phyloP scores from a whole-genome alignment of 2,797 vertebrate species.

The Tokudaia muenninki region DNA sequence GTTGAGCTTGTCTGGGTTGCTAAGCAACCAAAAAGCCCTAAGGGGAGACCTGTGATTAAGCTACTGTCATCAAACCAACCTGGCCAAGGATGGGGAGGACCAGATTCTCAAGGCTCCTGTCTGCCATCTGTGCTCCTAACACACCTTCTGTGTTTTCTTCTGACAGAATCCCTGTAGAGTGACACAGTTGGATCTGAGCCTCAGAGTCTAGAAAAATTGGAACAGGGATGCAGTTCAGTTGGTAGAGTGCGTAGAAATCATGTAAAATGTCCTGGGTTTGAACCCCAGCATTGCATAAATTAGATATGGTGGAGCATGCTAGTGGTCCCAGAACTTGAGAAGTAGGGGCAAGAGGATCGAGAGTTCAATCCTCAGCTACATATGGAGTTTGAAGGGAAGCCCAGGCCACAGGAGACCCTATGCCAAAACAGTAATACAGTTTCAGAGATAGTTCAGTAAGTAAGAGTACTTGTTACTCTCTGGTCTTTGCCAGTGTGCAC shows the following conservation, averaged over 20 bases:
- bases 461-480: background rate
- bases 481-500: background rate
- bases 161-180: background rate
- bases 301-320: background rate
- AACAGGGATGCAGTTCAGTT: background rate
- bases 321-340: background rate
- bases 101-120: background rate
- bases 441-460: background rate
- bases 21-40: slow-evolving; percentile 29
- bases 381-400: background rate
- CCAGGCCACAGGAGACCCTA: background rate
- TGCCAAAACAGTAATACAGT: background rate
- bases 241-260: background rate
- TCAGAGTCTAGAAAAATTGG: background rate
- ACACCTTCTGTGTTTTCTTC: background rate
- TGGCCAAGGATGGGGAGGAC: background rate
- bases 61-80: no score
- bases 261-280: background rate
- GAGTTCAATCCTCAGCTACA: background rate
- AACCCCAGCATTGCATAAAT: no score
- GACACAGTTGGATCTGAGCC: background rate
- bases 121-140: background rate
- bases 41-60: background rate
- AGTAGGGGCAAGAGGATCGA: background rate
- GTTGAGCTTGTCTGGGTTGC: slow-evolving; percentile 53